Evolutionary conservation across 2,113 vertebrate genomes (phyloP).

Genomic region (Laticauda laticaudata): DNA sequence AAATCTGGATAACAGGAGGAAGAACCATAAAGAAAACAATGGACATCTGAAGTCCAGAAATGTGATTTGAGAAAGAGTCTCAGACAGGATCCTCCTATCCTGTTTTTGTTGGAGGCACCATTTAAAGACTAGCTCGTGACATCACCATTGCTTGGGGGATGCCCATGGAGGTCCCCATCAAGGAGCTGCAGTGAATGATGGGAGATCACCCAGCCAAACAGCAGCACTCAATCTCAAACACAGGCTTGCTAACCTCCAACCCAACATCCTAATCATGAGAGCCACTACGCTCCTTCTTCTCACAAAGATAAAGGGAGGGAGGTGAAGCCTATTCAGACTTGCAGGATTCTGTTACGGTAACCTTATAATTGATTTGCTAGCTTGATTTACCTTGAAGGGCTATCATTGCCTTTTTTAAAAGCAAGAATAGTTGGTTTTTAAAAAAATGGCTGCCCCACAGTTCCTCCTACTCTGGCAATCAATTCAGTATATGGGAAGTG

Average conservation of each 20-base stretch:
- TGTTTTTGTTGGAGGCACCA: not conserved
- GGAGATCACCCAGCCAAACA: not conserved
- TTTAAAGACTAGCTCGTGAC: not conserved
- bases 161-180: not conserved
- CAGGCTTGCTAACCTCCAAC: not conserved
- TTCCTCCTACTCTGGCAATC: not conserved
- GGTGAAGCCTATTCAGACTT: not conserved
- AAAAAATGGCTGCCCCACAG: not conserved
- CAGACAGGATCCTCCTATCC: not conserved
- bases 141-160: not conserved
- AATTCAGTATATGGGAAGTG: not conserved
- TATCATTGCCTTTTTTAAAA: not conserved
- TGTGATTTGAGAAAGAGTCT: not conserved
- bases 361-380: not conserved
- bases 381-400: not conserved
- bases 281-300: not conserved
- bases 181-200: not conserved
- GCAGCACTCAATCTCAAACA: not conserved
- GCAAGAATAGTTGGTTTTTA: not conserved
- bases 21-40: not conserved
- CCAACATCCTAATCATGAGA: not conserved
- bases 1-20: not conserved
- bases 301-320: not conserved
- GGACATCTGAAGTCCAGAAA: not conserved
- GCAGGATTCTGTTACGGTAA: not conserved